A percentile compares a stretch with the other conserved stretches of the same genome.
These are phyloP conservation scores for Drosophila gunungcola DNA, from an alignment of 1,140 invertebrate genomes.

Conservation along the genomic window DNA sequence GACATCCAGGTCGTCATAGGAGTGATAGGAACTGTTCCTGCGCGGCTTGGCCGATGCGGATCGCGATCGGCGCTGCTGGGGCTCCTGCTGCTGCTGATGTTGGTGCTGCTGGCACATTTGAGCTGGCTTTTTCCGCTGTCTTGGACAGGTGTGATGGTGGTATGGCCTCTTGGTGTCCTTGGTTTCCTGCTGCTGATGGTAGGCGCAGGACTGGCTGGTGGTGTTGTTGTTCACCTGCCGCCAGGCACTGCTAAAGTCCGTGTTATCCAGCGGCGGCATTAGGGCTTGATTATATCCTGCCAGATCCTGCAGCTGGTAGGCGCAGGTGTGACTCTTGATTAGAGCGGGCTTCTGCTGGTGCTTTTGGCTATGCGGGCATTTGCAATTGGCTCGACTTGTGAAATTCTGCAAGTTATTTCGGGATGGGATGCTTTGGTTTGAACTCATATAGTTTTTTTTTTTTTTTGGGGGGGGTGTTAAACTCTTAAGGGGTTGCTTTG, in stretches of 20 bases:
- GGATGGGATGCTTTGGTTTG: neutral
- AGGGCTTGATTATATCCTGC: constrained; percentile 66
- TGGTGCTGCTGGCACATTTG: constrained; percentile 38
- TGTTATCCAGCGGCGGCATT: constrained; percentile 72
- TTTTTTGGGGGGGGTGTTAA: neutral
- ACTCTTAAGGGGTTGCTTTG: constrained; percentile 41
- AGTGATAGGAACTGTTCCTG: constrained; percentile 76
- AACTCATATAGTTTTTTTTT: neutral
- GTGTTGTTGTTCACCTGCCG: constrained; percentile 71
- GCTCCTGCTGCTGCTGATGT: neutral
- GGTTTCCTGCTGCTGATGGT: constrained; percentile 46
- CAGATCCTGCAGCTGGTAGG: constrained; percentile 73
- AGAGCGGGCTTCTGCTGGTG: constrained; percentile 56
- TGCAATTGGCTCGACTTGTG: constrained; percentile 76
- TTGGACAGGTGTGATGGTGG: constrained; percentile 69
- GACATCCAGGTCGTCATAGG: constrained; percentile 75
- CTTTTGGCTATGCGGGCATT: constrained; percentile 69
- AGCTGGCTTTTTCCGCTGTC: constrained; percentile 54
- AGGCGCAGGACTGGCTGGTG: constrained; percentile 51
- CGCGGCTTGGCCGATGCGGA: constrained; percentile 63
- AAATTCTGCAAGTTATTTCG: constrained; percentile 67
- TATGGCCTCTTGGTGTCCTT: constrained; percentile 36
- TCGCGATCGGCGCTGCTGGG: constrained; percentile 43
- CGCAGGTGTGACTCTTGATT: constrained; percentile 75
- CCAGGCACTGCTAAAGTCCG: constrained; percentile 61